Percentiles rank a stretch among this genome's conserved stretches.
phyloP scores from a whole-genome alignment of 1,140 invertebrate genomes.

The Dryas iulia region DNA sequence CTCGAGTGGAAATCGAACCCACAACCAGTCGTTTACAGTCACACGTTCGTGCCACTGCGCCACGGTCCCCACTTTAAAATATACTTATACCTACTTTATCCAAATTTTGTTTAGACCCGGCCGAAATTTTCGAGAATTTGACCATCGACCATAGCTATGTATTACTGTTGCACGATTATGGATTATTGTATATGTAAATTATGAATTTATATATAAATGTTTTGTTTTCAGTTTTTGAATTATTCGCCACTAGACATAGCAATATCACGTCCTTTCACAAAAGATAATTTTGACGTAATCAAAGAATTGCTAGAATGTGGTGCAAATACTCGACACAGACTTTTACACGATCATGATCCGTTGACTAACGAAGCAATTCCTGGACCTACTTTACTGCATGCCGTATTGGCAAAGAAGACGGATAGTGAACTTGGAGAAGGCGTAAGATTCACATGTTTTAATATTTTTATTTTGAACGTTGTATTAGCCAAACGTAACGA shows the following conservation, averaged over 20 bases:
- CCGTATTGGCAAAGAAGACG: slow-evolving; percentile 43
- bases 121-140: too few relatives aligned
- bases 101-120: too few relatives aligned
- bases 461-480: too few relatives aligned
- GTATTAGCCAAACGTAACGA: too few relatives aligned
- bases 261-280: slow-evolving; percentile 51
- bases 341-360: slow-evolving; percentile 30
- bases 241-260: slow-evolving; percentile 72
- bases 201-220: background rate
- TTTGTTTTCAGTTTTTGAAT: slow-evolving; percentile 38
- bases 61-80: too few relatives aligned
- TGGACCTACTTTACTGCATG: slow-evolving; percentile 59
- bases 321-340: slow-evolving; percentile 55
- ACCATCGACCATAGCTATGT: too few relatives aligned
- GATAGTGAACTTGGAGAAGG: slow-evolving; percentile 51
- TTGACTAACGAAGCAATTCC: slow-evolving; percentile 11
- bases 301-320: slow-evolving; percentile 58
- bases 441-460: slow-evolving; percentile 29
- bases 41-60: too few relatives aligned
- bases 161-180: too few relatives aligned
- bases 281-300: slow-evolving; percentile 59
- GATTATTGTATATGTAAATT: background rate
- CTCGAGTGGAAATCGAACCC: too few relatives aligned
- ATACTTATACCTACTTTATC: too few relatives aligned
- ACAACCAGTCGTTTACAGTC: too few relatives aligned